phyloP scores from a whole-genome alignment of 2,797 vertebrate species.

The Diplodus sargus region DNA sequence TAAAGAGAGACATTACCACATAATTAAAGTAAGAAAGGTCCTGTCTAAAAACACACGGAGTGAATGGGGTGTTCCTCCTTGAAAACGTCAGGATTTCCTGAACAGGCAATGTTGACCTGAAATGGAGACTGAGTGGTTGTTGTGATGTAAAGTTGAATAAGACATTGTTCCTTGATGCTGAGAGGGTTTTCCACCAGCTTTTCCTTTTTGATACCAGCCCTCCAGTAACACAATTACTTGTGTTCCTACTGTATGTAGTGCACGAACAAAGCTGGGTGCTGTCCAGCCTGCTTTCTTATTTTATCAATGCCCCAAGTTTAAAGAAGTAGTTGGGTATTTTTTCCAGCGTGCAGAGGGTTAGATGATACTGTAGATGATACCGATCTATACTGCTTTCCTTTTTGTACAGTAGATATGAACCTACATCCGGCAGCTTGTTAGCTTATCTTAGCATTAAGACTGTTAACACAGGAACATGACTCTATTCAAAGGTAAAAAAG shows the following conservation, averaged over 20 bases:
- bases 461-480: not conserved
- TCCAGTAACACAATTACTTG: slow-evolving; percentile 17
- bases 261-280: slow-evolving; percentile 40
- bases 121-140: slow-evolving; percentile 27
- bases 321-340: not conserved
- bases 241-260: slow-evolving; percentile 24
- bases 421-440: not conserved
- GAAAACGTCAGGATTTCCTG: slow-evolving; percentile 69
- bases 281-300: slow-evolving; percentile 18
- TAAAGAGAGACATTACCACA: not conserved
- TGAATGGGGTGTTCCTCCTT: slow-evolving; percentile 33
- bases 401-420: not conserved
- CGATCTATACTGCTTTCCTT: not conserved
- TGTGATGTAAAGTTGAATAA: slow-evolving; percentile 56
- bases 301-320: not conserved
- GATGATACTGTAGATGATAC: not conserved
- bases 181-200: slow-evolving; percentile 58
- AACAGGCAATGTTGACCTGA: slow-evolving; percentile 36
- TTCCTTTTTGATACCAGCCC: slow-evolving; percentile 42
- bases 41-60: not conserved
- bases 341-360: too few species aligned
- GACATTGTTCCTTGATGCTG: slow-evolving; percentile 56
- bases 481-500: not conserved
- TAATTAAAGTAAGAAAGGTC: slow-evolving; percentile 4
- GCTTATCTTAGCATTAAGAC: not conserved